Conservation (phyloP, 2,113 vertebrate species). For the Sterrhoptilus dennistouni region DNA sequence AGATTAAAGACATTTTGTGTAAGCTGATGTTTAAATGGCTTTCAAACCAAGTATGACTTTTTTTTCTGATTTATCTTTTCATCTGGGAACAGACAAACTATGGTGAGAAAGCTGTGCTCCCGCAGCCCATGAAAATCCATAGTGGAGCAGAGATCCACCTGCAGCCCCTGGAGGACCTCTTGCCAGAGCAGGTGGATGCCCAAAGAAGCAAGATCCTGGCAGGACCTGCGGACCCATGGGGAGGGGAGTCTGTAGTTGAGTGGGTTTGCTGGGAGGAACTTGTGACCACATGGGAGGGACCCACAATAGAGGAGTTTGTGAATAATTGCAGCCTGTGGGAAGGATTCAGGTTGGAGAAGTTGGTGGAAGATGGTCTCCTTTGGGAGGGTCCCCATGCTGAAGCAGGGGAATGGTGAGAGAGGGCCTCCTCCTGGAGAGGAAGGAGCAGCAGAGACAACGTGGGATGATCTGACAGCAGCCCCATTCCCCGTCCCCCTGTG, state of each 20-base stretch:
- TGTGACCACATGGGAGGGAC: background rate
- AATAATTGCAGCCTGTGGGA: background rate
- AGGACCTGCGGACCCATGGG: background rate
- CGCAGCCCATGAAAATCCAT: background rate
- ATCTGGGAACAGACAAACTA: background rate
- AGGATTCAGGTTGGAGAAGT: background rate
- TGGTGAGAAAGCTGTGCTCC: background rate
- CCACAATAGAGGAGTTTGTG: background rate
- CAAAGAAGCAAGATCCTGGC: background rate
- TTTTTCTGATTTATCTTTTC: background rate
- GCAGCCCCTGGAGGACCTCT: background rate
- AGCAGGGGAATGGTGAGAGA: background rate
- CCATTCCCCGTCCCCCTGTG: background rate
- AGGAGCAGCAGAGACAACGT: background rate
- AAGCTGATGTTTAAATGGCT: background rate
- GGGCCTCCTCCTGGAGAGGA: background rate
- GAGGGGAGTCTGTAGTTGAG: background rate
- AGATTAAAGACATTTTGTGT: background rate
- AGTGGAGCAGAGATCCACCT: background rate
- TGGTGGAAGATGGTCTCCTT: background rate
- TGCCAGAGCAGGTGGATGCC: background rate
- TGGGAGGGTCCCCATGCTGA: rapidly evolving
- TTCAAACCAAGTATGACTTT: background rate
- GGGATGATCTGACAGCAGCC: background rate
- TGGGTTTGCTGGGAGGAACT: background rate